These are phyloP conservation scores for Protophormia terraenovae DNA, from an alignment of 2,888 invertebrate genomes.

Conservation along the genomic window DNA sequence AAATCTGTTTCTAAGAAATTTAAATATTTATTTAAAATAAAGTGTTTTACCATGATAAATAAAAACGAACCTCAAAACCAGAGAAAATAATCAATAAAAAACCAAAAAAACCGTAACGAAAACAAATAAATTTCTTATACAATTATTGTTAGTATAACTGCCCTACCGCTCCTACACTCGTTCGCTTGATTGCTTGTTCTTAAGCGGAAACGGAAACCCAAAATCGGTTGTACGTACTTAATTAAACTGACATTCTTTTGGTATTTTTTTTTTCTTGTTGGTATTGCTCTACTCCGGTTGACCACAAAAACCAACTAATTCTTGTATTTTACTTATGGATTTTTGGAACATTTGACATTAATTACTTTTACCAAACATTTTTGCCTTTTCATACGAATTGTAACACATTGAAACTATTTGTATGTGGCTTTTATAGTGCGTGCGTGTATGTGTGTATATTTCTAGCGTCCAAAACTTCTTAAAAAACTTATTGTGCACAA, in stretches of 20 bases:
- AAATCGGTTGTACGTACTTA: constrained; percentile 10
- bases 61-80: not conserved
- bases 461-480: not conserved
- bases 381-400: not conserved
- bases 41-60: not conserved
- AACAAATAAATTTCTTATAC: not conserved
- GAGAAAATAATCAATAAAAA: not conserved
- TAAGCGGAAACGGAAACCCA: constrained; percentile 21
- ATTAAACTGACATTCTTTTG: constrained; percentile 29
- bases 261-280: not conserved
- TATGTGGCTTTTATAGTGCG: not conserved
- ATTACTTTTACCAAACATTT: not conserved
- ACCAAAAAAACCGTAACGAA: not conserved
- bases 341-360: not conserved
- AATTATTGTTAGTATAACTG: not conserved
- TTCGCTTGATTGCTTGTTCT: not conserved
- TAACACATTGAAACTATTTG: constrained; percentile 45
- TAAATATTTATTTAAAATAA: not conserved
- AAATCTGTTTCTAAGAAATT: not conserved
- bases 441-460: not conserved
- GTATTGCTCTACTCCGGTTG: not conserved
- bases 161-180: too few species aligned
- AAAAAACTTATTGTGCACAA: constrained; percentile 16
- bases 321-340: constrained; percentile 4
- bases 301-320: constrained; percentile 8